Evolutionary conservation across 2,797 vertebrate species (phyloP), one percentile per base, ranked within the genome.

Genomic region (Callimico goeldii): DNA sequence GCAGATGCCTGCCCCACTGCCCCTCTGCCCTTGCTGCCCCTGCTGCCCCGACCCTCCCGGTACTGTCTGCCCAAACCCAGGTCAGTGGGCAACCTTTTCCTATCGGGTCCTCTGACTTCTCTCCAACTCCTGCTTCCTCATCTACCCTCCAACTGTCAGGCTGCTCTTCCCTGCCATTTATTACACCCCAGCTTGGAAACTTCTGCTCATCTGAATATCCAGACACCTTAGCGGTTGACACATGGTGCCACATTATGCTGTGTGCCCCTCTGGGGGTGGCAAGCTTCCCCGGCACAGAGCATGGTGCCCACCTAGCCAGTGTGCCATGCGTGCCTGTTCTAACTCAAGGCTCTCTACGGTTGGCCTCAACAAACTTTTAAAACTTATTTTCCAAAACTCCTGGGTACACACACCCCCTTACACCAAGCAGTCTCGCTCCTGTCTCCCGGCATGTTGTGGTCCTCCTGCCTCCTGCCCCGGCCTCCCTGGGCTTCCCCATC

Each of bases 31-130:
- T 5, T 0, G 7, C 9, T 4, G 41, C n/a, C 9, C 9, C 7
- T 0, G 7, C 9, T 4, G 41, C n/a, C 9, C 9, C 4, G 17
- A 20, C 17, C 20, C 26, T 39, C 5, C 20, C 26, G 0, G 15
- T 13, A 4, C 4, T 1, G 0, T 7, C 12, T 7, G 19, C 46
- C 55, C 50, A 41, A 10, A 8, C 10, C 58, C 39, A 48, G 39
- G 61, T 43, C 77, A 50, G 41, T 57, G 2, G 8, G 22, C 52
- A 36, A n/a, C 10, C 76, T 52, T 80, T 55, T 75, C 17, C 61
- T 70, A 5, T 41, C 7, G 0, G 13, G 19, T 64, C 36, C 41
- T 76, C 67, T 57, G 58, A 57, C 76, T 83, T 73, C 41, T 75
- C 67, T 26, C 36, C n/a, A 41, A 12, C 19, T 41, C 48, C 43